A percentile compares a stretch with the other conserved stretches of the same genome.
These are phyloP conservation scores for Bruchidius siliquastri DNA, from an alignment of 2,888 invertebrate species.

Conservation along the genomic window DNA sequence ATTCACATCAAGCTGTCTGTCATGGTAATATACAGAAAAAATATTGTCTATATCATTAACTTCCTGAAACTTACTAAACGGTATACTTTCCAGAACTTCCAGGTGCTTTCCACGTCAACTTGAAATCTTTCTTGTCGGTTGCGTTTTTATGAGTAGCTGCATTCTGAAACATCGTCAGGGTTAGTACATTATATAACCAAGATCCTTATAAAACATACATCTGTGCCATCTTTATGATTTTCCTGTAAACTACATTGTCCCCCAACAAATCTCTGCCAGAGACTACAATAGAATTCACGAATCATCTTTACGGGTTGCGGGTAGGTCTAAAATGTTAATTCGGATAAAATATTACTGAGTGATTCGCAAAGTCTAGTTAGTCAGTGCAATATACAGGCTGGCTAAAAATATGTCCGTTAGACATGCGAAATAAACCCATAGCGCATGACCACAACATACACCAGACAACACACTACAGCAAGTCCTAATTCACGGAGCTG, in stretches of 20 bases:
- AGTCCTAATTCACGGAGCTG: too few relatives aligned
- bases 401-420: not conserved
- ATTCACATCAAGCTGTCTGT: too few relatives aligned
- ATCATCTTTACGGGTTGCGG: not conserved
- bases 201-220: not conserved
- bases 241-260: constrained; percentile 1
- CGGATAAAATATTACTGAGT: not conserved
- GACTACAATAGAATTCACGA: not conserved
- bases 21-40: too few relatives aligned
- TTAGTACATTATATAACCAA: not conserved
- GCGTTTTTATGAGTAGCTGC: constrained; percentile 67
- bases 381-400: not conserved
- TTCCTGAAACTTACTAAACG: constrained; percentile 56
- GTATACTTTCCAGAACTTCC: constrained; percentile 56
- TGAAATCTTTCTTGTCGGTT: constrained; percentile 53
- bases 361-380: not conserved
- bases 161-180: constrained; percentile 49
- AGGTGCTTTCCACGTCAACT: constrained; percentile 64
- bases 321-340: not conserved
- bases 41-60: too few relatives aligned
- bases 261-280: not conserved
- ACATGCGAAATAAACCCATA: not conserved
- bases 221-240: constrained; percentile 3
- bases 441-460: too few relatives aligned
- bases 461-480: too few relatives aligned